These are phyloP conservation scores for Prosopocoilus inquinatus DNA, from an alignment of 2,888 invertebrate genomes.

Conservation along the genomic window DNA sequence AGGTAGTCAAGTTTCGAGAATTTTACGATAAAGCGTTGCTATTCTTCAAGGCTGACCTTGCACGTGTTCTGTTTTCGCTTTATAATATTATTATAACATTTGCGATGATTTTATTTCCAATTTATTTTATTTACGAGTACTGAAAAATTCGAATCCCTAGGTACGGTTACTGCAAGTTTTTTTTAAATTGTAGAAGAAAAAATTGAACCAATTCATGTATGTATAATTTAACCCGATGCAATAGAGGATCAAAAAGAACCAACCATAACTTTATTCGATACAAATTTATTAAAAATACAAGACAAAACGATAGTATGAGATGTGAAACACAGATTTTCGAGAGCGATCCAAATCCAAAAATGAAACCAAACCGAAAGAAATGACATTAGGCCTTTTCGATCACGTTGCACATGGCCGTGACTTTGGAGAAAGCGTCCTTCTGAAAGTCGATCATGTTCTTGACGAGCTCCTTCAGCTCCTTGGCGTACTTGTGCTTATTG, in stretches of 20 bases:
- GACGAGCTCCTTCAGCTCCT: constrained; percentile 42
- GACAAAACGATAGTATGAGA: constrained; percentile 4
- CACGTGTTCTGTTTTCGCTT: no score
- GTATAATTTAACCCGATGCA: no score
- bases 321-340: background rate
- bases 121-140: no score
- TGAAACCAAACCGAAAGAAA: background rate
- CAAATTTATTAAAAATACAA: constrained; percentile 22
- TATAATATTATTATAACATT: no score
- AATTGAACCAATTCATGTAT: no score
- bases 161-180: no score
- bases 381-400: constrained; percentile 15
- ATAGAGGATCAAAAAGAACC: background rate
- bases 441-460: constrained; percentile 44
- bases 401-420: constrained; percentile 17
- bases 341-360: background rate
- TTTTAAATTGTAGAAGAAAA: no score
- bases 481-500: constrained; percentile 65
- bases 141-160: no score
- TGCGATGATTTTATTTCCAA: no score
- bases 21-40: no score
- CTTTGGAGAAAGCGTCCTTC: constrained; percentile 27
- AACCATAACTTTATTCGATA: constrained; percentile 1
- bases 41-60: no score
- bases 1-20: no score